Evolutionary conservation across 2,888 invertebrate genomes (phyloP).

Genomic region (Nysson spinosus): DNA sequence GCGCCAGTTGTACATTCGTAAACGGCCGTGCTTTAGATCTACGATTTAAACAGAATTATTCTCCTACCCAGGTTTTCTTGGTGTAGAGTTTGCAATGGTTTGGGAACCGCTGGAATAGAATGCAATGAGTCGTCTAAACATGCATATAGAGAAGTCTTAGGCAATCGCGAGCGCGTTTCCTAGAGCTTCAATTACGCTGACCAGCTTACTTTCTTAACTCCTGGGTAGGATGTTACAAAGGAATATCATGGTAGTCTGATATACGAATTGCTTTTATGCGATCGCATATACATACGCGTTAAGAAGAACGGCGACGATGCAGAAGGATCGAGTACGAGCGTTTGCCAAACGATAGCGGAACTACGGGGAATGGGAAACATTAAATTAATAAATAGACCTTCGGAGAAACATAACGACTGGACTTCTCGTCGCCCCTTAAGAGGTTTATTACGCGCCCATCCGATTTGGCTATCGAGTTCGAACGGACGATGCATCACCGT

Average conservation of each 20-base stretch:
- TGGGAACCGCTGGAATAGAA: constrained; percentile 57
- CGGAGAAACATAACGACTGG: constrained; percentile 30
- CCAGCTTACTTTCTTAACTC: constrained; percentile 32
- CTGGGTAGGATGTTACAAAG: constrained; percentile 32
- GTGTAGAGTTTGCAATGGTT: not conserved
- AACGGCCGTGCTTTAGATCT: constrained; percentile 11
- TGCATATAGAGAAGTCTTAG: constrained; percentile 67
- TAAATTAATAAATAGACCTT: constrained; percentile 48
- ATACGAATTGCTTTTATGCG: constrained; percentile 37
- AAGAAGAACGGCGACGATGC: constrained; percentile 3
- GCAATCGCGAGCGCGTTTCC: constrained; percentile 63
- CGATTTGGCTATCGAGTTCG: constrained; percentile 44
- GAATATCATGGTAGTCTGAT: constrained; percentile 27
- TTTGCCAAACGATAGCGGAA: not conserved
- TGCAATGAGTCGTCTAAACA: constrained; percentile 62
- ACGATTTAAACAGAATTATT: too few relatives aligned
- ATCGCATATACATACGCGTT: constrained; percentile 5
- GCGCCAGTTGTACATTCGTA: constrained; percentile 28
- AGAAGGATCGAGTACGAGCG: not conserved
- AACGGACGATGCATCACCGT: constrained; percentile 60
- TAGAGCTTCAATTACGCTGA: constrained; percentile 72
- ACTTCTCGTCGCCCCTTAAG: constrained; percentile 23
- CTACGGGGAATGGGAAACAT: constrained; percentile 30
- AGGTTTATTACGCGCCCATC: constrained; percentile 51
- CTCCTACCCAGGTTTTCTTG: too few relatives aligned